phyloP scores from a whole-genome alignment of 2,113 vertebrate species.

The Echinops telfairi region DNA sequence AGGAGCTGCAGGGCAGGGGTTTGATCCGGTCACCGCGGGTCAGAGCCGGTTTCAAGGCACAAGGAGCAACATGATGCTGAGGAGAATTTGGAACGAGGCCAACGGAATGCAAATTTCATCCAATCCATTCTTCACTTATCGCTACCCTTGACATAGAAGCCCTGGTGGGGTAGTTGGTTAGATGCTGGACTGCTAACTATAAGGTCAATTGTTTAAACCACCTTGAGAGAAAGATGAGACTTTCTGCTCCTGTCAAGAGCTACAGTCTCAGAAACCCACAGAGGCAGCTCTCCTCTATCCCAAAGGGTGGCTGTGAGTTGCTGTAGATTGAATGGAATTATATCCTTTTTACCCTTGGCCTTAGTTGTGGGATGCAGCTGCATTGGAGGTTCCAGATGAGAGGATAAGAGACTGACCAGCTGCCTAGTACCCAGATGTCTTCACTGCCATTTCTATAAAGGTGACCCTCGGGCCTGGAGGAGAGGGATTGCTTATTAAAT shows the following conservation, averaged over 20 bases:
- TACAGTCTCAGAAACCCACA: too few species aligned
- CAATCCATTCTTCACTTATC: background rate
- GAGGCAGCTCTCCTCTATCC: too few species aligned
- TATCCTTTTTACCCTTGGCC: background rate
- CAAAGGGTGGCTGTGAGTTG: too few species aligned
- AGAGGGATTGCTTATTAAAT: background rate
- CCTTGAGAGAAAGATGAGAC: too few species aligned
- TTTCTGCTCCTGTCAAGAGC: too few species aligned
- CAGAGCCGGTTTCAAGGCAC: background rate
- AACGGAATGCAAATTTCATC: background rate
- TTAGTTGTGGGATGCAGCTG: background rate
- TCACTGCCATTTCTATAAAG: background rate
- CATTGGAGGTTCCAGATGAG: background rate
- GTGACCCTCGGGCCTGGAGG: background rate
- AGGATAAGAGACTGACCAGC: background rate
- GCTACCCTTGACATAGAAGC: too few species aligned
- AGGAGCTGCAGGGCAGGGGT: background rate
- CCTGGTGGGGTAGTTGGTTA: too few species aligned
- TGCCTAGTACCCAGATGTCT: background rate
- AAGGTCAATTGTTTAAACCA: too few species aligned
- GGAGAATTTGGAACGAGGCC: background rate
- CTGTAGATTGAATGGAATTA: too few species aligned
- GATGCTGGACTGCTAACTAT: too few species aligned
- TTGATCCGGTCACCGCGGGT: background rate
- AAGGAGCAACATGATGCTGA: background rate